These are phyloP conservation scores for Drosophila nikananu DNA, from an alignment of 1,140 invertebrate species.

Conservation along the genomic window DNA sequence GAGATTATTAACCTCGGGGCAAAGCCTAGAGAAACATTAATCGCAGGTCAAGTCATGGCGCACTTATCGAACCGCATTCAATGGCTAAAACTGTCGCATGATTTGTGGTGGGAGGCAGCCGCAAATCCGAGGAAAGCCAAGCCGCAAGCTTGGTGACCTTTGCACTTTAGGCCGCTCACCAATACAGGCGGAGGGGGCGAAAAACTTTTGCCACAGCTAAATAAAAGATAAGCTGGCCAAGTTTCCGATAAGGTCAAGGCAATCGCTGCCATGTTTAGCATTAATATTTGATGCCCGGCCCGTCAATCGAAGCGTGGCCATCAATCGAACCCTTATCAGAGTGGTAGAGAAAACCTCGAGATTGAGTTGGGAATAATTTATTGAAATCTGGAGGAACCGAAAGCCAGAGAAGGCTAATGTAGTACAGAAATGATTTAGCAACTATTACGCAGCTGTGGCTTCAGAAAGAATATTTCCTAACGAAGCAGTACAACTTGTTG, in stretches of 20 bases:
- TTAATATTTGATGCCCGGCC: slow-evolving; percentile 57
- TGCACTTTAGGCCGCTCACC: slow-evolving; percentile 32
- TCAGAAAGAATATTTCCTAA: too few species aligned
- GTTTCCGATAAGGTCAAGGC: slow-evolving; percentile 56
- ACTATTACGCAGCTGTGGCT: background rate
- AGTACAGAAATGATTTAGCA: background rate
- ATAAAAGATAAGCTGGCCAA: slow-evolving; percentile 56
- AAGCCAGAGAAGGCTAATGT: background rate
- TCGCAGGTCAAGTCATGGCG: slow-evolving; percentile 43
- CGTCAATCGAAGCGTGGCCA: slow-evolving; percentile 35
- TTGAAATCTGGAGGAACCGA: background rate
- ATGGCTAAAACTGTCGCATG: slow-evolving; percentile 36
- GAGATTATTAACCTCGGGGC: background rate
- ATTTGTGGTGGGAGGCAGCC: slow-evolving; percentile 17
- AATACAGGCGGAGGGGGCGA: background rate
- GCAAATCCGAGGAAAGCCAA: slow-evolving; percentile 21
- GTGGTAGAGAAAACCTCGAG: background rate
- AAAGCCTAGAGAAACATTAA: slow-evolving; percentile 31
- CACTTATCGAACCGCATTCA: slow-evolving; percentile 40
- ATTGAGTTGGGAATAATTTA: slow-evolving; percentile 8
- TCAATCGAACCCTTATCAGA: slow-evolving; percentile 53
- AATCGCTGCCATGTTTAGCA: slow-evolving; percentile 48
- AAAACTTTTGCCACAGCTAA: slow-evolving; percentile 46
- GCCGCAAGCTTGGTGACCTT: slow-evolving; percentile 44
- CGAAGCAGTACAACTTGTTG: background rate